Conservation (phyloP, 37 sponge, comb jelly and placozoan species). For the Cliona cf. orientalis region DNA sequence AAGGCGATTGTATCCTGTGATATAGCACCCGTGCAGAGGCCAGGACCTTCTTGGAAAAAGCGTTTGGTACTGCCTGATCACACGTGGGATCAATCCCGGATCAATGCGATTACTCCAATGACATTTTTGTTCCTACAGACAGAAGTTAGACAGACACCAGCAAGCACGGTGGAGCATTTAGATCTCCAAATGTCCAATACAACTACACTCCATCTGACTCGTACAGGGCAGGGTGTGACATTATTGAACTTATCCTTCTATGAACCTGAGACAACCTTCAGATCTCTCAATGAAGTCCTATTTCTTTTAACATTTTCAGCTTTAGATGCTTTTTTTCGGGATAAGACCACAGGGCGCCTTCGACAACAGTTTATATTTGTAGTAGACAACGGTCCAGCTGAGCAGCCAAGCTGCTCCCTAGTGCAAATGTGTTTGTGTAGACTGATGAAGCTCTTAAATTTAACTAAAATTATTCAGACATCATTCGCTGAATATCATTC, state of each 20-base stretch:
- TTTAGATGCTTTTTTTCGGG: conserved; percentile 6
- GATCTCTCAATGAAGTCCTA: conserved; percentile 10
- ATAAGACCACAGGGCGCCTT: neutral
- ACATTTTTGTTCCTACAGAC: conserved; percentile 6
- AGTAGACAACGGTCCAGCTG: conserved; percentile 21
- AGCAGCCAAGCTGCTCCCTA: conserved; percentile 14
- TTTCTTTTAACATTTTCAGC: conserved; percentile 15
- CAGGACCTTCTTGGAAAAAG: neutral
- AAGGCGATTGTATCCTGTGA: neutral
- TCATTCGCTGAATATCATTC: conserved; percentile 33
- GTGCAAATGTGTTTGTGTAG: conserved; percentile 24
- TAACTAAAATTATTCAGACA: conserved; percentile 5
- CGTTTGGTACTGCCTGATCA: conserved; percentile 6
- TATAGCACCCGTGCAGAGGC: neutral
- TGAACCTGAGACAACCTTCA: too few relatives aligned
- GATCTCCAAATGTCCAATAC: neutral
- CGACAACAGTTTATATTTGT: conserved; percentile 3
- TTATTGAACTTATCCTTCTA: conserved; percentile 18
- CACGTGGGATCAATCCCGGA: conserved; percentile 4
- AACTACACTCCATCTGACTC: neutral
- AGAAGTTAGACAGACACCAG: neutral
- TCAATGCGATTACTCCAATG: conserved; percentile 21
- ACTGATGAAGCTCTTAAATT: conserved; percentile 7
- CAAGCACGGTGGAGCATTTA: neutral
- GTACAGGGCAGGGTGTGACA: conserved; percentile 24